Conservation (phyloP, 2,888 invertebrate genomes). For the Flabesymbios commensalis region DNA sequence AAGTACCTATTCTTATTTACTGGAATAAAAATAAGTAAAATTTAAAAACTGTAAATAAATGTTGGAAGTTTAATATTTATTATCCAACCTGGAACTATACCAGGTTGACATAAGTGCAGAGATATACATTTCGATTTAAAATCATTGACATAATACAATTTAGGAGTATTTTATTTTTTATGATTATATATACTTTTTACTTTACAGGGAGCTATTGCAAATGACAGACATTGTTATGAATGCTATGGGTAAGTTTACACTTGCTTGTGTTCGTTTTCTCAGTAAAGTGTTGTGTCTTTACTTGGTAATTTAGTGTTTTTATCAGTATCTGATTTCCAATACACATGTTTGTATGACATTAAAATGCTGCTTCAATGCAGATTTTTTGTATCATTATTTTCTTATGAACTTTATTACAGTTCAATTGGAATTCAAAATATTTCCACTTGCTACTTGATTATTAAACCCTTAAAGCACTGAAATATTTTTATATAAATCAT, state of each 20-base stretch:
- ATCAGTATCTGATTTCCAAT: not conserved
- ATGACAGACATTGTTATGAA: slow-evolving; percentile 89
- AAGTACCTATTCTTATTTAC: not conserved
- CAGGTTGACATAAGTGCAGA: too few species aligned
- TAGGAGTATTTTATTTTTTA: slow-evolving; percentile 7
- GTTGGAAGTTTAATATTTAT: too few species aligned
- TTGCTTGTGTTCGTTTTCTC: not conserved
- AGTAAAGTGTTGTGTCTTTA: not conserved
- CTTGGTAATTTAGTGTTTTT: slow-evolving; percentile 3
- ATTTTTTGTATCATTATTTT: too few species aligned
- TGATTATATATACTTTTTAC: not conserved
- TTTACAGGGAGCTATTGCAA: slow-evolving; percentile 75
- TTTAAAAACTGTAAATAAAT: not conserved
- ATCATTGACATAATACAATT: not conserved
- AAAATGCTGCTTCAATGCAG: too few species aligned
- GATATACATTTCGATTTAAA: too few species aligned
- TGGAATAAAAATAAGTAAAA: not conserved
- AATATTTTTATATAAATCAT: too few species aligned
- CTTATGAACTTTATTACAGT: too few species aligned
- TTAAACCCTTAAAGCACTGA: too few species aligned
- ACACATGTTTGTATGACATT: too few species aligned
- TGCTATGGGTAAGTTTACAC: slow-evolving; percentile 78
- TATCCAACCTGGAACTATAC: too few species aligned
- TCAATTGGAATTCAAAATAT: too few species aligned
- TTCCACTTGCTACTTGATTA: too few species aligned